These are phyloP conservation scores for Brienomyrus brachyistius DNA, from an alignment of 2,113 vertebrate genomes.

Conservation along the genomic window DNA sequence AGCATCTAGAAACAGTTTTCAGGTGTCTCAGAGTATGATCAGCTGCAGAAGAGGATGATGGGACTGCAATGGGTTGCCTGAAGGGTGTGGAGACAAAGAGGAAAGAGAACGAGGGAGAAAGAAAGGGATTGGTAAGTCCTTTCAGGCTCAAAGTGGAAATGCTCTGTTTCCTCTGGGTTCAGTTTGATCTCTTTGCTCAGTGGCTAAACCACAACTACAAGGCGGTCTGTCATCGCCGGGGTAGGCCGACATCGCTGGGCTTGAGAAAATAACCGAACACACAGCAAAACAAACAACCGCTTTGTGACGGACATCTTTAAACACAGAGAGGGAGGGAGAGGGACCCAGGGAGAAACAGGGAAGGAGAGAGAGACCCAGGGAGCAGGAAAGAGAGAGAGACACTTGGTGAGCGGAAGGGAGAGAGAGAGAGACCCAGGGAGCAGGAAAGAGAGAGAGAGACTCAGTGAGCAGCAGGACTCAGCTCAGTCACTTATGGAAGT, in stretches of 20 bases:
- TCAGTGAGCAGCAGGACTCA: background rate
- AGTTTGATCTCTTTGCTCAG: slow-evolving; percentile 46
- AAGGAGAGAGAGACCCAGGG: background rate
- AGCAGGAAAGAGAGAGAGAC: background rate
- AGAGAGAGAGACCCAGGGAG: background rate
- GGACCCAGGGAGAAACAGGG: background rate
- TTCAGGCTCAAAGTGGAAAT: slow-evolving; percentile 43
- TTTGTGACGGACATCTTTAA: slow-evolving; percentile 24
- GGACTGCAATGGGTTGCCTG: background rate
- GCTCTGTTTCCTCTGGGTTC: background rate
- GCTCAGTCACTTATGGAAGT: background rate
- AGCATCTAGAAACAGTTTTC: background rate
- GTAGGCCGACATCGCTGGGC: slow-evolving; percentile 23
- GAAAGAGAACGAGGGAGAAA: slow-evolving; percentile 17
- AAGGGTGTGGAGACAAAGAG: slow-evolving; percentile 10
- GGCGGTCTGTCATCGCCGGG: slow-evolving; percentile 52
- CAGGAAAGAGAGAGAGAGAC: background rate
- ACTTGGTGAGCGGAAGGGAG: too few species aligned
- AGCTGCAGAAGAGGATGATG: background rate
- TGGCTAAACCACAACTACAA: slow-evolving; percentile 49
- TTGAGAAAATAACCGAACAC: slow-evolving; percentile 42
- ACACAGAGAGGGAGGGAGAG: background rate
- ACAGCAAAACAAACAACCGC: slow-evolving; percentile 19
- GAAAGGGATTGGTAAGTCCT: background rate
- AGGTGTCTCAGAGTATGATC: background rate